Evolutionary conservation across 2,888 invertebrate species (phyloP), one percentile per base, ranked within the genome.

Genomic region (Sesia bembeciformis): DNA sequence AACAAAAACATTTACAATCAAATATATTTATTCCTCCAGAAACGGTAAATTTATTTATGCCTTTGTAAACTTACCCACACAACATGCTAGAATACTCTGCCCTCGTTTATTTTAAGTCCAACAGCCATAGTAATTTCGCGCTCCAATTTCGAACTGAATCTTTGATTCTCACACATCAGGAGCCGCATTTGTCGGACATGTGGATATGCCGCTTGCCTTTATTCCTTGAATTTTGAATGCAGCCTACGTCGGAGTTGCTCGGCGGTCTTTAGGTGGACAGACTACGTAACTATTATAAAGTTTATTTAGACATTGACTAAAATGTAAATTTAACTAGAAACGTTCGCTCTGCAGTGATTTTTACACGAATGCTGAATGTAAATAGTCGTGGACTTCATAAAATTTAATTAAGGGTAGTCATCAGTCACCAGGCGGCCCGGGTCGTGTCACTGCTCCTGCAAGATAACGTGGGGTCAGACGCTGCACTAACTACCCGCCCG

Each of bases 371-470:
- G 23, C 23, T 23, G 23, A 23, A 23, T 46, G 46, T 46, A 46
- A 8, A 46, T 46, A 46, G 46, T 8, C 46, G n/a, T 46, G 23
- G 68, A 67, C 62, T 66, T 72, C 74, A 82, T 84, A 79, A 87
- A 88, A 88, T 88, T 83, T 87, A 88, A 89, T 89, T 89, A 88
- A 86, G 74, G 76, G 71, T 54, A 77, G 85, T 87, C 86, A 89
- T 89, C 88, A 87, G 88, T 89, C 88, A 89, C 83, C 62, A 68
- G 55, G 70, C 72, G 78, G 76, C 67, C 63, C 67, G 72, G 73
- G 81, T 74, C 76, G 61, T 72, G 88, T 85, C 86, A 78, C 84
- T 88, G 88, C 66, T 74, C 65, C 63, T 72, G 72, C 72, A 76
- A 85, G 88, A 88, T 89, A 89, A 88, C 78, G 81, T 74, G 64